Percentiles rank a stretch among this genome's conserved stretches.
Conservation (phyloP, 2,888 invertebrate genomes). For the Apamea sordens region DNA sequence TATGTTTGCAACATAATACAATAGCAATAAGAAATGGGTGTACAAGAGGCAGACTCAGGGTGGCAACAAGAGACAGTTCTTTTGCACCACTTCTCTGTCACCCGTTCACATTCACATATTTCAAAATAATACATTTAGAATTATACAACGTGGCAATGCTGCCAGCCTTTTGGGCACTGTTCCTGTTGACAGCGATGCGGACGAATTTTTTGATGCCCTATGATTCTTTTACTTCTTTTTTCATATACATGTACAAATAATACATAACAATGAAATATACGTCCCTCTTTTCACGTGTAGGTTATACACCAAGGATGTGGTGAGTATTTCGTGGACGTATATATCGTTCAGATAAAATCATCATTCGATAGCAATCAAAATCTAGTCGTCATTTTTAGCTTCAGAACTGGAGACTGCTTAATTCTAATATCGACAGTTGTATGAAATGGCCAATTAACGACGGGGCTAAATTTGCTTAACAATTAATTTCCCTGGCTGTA, state of each 20-base stretch:
- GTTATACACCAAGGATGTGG: not conserved
- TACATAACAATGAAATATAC: not conserved
- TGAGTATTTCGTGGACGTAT: not conserved
- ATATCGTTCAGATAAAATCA: not conserved
- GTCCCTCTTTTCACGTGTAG: not conserved
- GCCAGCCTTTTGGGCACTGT: too few species aligned
- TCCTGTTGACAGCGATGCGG: too few species aligned
- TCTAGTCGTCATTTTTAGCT: not conserved
- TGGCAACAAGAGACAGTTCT: not conserved
- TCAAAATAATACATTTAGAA: not conserved
- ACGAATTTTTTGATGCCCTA: too few species aligned
- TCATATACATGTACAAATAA: too few species aligned
- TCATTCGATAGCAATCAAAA: not conserved
- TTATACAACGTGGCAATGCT: too few species aligned
- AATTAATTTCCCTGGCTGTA: not conserved
- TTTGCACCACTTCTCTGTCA: too few species aligned
- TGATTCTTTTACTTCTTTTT: too few species aligned
- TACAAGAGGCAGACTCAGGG: not conserved
- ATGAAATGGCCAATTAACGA: not conserved
- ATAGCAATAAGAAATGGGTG: not conserved
- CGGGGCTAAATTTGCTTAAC: too few species aligned
- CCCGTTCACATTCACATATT: not conserved
- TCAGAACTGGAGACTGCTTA: not conserved
- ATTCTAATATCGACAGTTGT: not conserved
- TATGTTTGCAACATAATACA: not conserved